Conservation (phyloP, 2,888 invertebrate species). For the Pseudococcus jackbeardsleyi region DNA sequence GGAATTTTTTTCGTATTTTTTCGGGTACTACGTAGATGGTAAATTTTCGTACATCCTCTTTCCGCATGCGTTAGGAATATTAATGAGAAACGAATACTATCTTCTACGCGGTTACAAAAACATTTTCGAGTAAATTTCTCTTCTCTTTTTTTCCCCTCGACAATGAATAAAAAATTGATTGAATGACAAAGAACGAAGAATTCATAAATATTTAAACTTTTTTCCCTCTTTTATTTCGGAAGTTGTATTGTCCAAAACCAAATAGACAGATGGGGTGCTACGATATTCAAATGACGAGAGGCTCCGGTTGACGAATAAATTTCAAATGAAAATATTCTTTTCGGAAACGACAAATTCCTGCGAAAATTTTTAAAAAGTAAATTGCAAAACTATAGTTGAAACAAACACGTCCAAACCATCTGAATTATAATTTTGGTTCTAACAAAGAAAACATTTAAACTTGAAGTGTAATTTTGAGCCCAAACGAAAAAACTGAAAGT, state of each 20-base stretch:
- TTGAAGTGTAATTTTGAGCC: too few relatives aligned
- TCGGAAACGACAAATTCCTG: background rate
- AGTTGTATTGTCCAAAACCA: background rate
- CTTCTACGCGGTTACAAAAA: background rate
- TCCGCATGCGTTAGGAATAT: background rate
- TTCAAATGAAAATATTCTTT: background rate
- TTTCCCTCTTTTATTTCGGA: background rate
- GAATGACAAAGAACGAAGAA: background rate
- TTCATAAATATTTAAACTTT: slow-evolving; percentile 28
- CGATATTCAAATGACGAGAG: background rate
- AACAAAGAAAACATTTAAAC: too few relatives aligned
- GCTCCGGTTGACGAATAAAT: background rate
- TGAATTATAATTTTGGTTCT: too few relatives aligned
- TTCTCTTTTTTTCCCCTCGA: background rate
- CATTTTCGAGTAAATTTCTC: background rate
- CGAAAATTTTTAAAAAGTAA: background rate
- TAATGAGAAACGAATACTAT: background rate
- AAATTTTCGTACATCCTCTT: slow-evolving; percentile 9
- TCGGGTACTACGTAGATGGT: background rate
- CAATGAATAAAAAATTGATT: slow-evolving; percentile 5
- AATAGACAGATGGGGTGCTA: background rate
- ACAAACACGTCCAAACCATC: background rate
- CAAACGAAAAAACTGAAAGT: too few relatives aligned
- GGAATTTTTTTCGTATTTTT: background rate
- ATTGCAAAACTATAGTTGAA: background rate